Evolutionary conservation across 2,113 vertebrate species (phyloP), one percentile per base, ranked within the genome.

Genomic region (Oncorhynchus kisutch): DNA sequence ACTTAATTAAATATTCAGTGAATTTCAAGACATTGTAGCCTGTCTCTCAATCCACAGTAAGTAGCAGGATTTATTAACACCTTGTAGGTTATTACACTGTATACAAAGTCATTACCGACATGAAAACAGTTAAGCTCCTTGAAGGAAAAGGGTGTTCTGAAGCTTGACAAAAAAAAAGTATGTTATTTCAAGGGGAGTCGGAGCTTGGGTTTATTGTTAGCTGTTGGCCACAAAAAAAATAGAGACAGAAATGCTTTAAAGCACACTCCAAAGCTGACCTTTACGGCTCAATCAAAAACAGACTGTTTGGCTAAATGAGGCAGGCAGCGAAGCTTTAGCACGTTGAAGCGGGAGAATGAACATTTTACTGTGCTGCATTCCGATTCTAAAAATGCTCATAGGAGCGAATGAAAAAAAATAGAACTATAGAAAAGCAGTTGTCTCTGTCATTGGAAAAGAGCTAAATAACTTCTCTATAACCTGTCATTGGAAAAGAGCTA

Each of bases 211-310:
- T 88, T 85, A 78, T 87, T 85, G 87, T 82, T 79, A 77, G 82
- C 82, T 84, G 79, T 82, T 78, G 78, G 88, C 83, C 81, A 77
- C 81, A 84, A 77, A 39, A 39, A 39, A 85, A 74, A 77, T 82
- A 66, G 70, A 84, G 83, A 81, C 76, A 82, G 76, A 84, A 82
- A 83, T 78, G 82, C 76, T 89, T 87, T 80, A 77, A 80, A 81
- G 81, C 81, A 81, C 85, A 86, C 83, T 84, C 71, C 73, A 77
- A 72, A 73, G 77, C 64, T 91, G 86, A 89, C 87, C 87, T 89
- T 87, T 91, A 81, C 82, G 82, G 82, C 80, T 81, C 84, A 86
- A 90, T 88, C 73, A 83, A 72, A 88, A 89, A 78, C 86, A 87
- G 86, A 87, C 75, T 51, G 14, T 68, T 81, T 72, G 84, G 80